Base-by-base conservation (phyloP, 2,888 invertebrate genomes). In the Seira musarum region DNA sequence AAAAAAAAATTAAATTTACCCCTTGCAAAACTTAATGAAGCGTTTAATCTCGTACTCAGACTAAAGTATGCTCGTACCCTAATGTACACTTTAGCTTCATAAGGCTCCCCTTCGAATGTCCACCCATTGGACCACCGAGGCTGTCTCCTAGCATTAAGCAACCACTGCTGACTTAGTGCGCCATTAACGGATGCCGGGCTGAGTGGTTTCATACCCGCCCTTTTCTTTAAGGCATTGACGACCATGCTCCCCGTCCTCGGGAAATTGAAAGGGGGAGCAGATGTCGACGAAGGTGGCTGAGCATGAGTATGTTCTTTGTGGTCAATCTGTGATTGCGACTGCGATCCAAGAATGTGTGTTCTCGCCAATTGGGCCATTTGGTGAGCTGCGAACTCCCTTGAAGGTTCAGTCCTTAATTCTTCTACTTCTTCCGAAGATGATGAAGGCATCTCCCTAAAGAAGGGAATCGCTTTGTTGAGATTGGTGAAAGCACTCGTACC, bases 51-150 rank as follows among this genome's bases (percentile, higher is more conserved):
- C n/a, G n/a, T n/a, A n/a, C n/a, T n/a, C n/a, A 13, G 60, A 60
- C 17, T n/a, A 15, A 60, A 60, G 60, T 13, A 60, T 13, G 6
- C 17, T 60, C 93, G 93, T 90, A 97, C 97, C 90, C 95, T 95
- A 88, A 96, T 91, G 90, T 94, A 96, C 87, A 97, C 94, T 91
- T 94, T 94, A 84, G 94, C 93, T 88, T 95, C 92, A 88, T 93
- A 94, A 40, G 94, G 91, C 85, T 95, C 93, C 66, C 96, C 96
- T 88, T 94, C 94, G 95, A 96, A 97, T 83, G 92, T 92, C 97
- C 97, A 97, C 30, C 96, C 96, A 88, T 97, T 96, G 88, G 95
- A 95, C 95, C 95, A 96, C 87, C 92, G 92, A 53, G 93, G 93
- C 57, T 83, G 82, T 77, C 81, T 76, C n/a, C 60, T 60, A 2